Evolutionary conservation across 2,797 vertebrate genomes (phyloP), one percentile per base, ranked within the genome.

Genomic region (Muscicapa comitata): DNA sequence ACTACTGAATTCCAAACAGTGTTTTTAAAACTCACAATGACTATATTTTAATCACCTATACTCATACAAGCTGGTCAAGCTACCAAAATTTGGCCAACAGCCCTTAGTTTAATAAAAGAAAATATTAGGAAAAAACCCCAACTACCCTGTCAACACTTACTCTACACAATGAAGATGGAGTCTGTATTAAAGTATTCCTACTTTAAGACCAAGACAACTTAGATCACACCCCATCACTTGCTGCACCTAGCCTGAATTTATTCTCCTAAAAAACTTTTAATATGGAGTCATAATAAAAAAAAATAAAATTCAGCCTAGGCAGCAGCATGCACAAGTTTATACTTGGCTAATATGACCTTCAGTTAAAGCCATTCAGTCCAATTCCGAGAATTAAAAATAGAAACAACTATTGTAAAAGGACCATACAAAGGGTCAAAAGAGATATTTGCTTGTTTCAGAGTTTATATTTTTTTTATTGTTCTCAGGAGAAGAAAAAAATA

Each of bases 371-470:
- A 55, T 20, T 79, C 51, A 40, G 35, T 29, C 25, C 20, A 78
- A 75, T 54, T 93, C 53, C 66, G 31, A 87, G 31, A 85, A 70
- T 28, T 80, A 54, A 67, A 82, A 83, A 77, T 12, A 82, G 57
- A 17, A 91, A 33, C 7, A 70, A 75, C 4, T 26, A 43, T 38
- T 48, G 3, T 26, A 38, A 71, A 74, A 80, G 9, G 16, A n/a
- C 25, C 26, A 35, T 18, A 53, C 6, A 80, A 82, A 82, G 1
- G 9, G 17, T 58, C 17, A 50, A 9, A 10, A 73, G 16, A 89
- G 76, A 29, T 62, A 73, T 2, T 91, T 3, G 1, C 54, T 88
- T 75, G 38, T 28, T 21, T 88, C 25, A 8, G 31, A 68, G 7
- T 33, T 78, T 31, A 2, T 48, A 19, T 42, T 35, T 66, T 66